These are phyloP conservation scores for Argopecten irradians DNA, from an alignment of 1,140 invertebrate species.

Conservation along the genomic window DNA sequence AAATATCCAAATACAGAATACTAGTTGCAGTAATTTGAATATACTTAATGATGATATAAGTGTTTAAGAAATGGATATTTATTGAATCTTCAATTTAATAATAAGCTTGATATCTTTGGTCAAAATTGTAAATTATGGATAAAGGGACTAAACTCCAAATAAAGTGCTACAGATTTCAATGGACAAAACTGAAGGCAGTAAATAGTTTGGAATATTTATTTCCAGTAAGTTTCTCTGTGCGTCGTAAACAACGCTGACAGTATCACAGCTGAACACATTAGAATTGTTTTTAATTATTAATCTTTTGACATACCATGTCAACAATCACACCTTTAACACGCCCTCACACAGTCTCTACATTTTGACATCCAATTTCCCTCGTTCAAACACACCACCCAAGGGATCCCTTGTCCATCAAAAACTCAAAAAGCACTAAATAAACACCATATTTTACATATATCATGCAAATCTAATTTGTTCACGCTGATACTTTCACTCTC, in stretches of 20 bases:
- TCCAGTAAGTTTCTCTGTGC: constrained; percentile 21
- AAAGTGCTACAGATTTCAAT: too few species aligned
- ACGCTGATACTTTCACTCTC: not conserved
- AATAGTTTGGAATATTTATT: constrained; percentile 11
- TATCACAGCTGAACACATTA: constrained; percentile 21
- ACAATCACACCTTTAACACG: not conserved
- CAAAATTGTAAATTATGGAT: too few species aligned
- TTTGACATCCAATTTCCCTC: not conserved
- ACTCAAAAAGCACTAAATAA: not conserved
- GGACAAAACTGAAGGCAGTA: not conserved
- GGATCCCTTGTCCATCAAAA: not conserved
- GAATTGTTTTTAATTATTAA: not conserved
- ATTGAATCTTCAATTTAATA: too few species aligned
- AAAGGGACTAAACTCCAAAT: too few species aligned
- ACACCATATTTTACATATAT: not conserved
- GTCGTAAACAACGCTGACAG: constrained; percentile 14
- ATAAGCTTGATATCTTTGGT: too few species aligned
- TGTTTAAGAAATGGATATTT: too few species aligned
- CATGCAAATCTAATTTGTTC: constrained; percentile 10
- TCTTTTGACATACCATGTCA: not conserved
- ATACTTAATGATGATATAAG: too few species aligned
- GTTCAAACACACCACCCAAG: not conserved
- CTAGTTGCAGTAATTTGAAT: too few species aligned
- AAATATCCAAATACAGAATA: too few species aligned
- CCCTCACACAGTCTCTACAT: not conserved